These are phyloP conservation scores for Microtus pennsylvanicus DNA, from an alignment of 2,113 vertebrate species.

Conservation along the genomic window DNA sequence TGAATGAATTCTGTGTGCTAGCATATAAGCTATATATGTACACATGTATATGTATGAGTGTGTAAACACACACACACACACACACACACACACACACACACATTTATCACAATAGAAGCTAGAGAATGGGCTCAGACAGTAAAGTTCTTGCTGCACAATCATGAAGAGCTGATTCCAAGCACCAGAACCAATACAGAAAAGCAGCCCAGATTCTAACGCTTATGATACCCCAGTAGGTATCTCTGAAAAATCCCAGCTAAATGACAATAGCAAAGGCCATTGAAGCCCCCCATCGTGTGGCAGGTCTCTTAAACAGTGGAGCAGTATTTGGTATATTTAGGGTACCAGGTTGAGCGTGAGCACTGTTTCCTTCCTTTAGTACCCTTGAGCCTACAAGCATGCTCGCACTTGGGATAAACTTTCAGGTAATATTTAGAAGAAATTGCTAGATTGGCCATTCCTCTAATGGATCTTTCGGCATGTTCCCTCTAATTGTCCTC, in stretches of 20 bases:
- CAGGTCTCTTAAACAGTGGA: neutral
- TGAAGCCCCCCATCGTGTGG: neutral
- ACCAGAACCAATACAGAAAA: neutral
- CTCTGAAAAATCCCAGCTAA: neutral
- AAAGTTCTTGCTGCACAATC: neutral
- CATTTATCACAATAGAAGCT: neutral
- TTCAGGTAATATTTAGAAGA: neutral
- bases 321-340: neutral
- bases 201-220: neutral
- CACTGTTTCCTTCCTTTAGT: neutral
- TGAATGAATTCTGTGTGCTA: neutral
- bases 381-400: neutral
- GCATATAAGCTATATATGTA: neutral
- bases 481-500: slow-evolving; percentile 34
- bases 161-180: neutral
- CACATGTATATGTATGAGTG: accelerated
- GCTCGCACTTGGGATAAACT: neutral
- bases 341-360: neutral
- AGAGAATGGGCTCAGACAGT: neutral
- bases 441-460: slow-evolving; percentile 42
- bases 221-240: accelerated
- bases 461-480: slow-evolving; percentile 47
- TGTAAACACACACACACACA: neutral
- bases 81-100: accelerated
- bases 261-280: neutral